Conservation (phyloP, 2,113 vertebrate species). For the Boleophthalmus pectinirostris region DNA sequence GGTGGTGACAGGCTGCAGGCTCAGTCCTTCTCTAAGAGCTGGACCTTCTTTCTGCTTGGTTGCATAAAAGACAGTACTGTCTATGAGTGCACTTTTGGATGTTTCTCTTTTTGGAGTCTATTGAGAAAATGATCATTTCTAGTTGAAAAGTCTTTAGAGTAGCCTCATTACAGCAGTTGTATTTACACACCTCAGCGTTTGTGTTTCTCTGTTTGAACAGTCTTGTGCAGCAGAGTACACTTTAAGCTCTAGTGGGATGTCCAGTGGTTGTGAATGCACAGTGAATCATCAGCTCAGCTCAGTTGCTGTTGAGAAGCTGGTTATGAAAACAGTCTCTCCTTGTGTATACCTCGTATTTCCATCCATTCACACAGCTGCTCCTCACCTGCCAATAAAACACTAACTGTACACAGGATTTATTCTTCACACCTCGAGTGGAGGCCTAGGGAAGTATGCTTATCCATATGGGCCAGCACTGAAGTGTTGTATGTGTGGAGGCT, state of each 20-base stretch:
- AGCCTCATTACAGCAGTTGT: slow-evolving; percentile 11
- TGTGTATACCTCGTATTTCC: slow-evolving; percentile 41
- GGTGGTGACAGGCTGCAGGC: background rate
- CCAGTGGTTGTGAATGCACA: slow-evolving; percentile 48
- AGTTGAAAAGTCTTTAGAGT: background rate
- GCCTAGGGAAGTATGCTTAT: slow-evolving; percentile 11
- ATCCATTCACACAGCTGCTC: slow-evolving; percentile 42
- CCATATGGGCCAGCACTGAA: slow-evolving; percentile 13
- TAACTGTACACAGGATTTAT: slow-evolving; percentile 17
- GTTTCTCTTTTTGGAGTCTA: background rate
- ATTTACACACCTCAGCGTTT: background rate
- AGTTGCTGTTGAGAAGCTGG: slow-evolving; percentile 38
- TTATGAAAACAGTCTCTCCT: slow-evolving; percentile 36
- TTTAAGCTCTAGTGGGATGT: slow-evolving; percentile 42
- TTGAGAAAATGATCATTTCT: background rate
- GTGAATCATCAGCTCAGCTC: slow-evolving; percentile 59
- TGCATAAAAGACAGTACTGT: slow-evolving; percentile 7
- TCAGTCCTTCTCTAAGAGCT: background rate
- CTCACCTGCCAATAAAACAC: slow-evolving; percentile 11
- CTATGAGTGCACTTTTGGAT: background rate
- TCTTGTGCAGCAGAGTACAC: slow-evolving; percentile 33
- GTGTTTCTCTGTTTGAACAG: slow-evolving; percentile 26
- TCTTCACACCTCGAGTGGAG: slow-evolving; percentile 9
- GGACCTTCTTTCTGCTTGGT: background rate
- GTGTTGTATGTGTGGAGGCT: slow-evolving; percentile 4